Evolutionary conservation across 2,888 invertebrate species (phyloP).

Genomic region (Leptinotarsa tumamoca): DNA sequence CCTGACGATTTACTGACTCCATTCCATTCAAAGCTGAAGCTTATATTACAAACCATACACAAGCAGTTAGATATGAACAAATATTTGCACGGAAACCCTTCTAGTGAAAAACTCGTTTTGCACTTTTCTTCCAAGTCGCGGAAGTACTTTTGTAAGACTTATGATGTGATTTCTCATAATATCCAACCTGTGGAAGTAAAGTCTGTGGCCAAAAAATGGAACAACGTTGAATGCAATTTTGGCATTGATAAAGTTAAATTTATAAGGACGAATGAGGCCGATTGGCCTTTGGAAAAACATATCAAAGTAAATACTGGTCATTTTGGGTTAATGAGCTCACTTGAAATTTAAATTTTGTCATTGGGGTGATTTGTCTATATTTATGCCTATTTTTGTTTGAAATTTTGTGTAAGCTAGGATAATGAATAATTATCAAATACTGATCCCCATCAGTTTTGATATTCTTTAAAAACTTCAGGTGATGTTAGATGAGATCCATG

Average conservation of each 20-base stretch:
- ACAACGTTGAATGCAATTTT: constrained; percentile 79
- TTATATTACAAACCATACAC: constrained; percentile 71
- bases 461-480: constrained; percentile 37
- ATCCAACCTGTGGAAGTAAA: constrained; percentile 83
- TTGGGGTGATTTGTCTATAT: no score
- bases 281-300: constrained; percentile 76
- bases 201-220: constrained; percentile 81
- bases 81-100: constrained; percentile 73
- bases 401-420: no score
- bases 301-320: constrained; percentile 70
- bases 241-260: constrained; percentile 83
- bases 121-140: constrained; percentile 70
- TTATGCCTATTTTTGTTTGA: no score
- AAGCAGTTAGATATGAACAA: constrained; percentile 70
- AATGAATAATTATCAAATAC: no score
- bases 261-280: constrained; percentile 73
- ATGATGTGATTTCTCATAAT: constrained; percentile 71
- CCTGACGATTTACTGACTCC: constrained; percentile 74
- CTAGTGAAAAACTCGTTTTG: constrained; percentile 75
- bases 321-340: not conserved
- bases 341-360: no score
- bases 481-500: constrained; percentile 68
- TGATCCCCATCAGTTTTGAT: not conserved
- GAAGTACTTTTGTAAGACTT: constrained; percentile 74
- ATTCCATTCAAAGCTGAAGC: constrained; percentile 71